Conservation (phyloP, 2,113 vertebrate genomes). For the Copsychus sechellarum region DNA sequence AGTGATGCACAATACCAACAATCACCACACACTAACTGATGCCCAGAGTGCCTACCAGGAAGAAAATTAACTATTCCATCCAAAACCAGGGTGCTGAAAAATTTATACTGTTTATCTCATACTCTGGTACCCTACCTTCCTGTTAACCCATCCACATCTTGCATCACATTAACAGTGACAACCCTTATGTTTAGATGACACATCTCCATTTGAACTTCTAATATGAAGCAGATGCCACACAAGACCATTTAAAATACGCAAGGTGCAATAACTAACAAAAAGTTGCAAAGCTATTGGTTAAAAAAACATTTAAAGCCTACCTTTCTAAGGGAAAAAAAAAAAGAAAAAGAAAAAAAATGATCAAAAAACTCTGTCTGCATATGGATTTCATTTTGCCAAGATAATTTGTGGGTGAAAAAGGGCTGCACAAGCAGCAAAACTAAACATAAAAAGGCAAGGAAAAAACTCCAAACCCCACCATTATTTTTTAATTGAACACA, state of each 20-base stretch:
- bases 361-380: not conserved
- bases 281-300: not conserved
- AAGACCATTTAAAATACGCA: not conserved
- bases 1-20: not conserved
- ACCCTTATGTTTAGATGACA: not conserved
- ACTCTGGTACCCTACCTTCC: not conserved
- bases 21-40: not conserved
- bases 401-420: not conserved
- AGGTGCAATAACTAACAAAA: not conserved
- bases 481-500: not conserved
- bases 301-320: not conserved
- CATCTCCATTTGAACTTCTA: not conserved
- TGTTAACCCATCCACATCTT: not conserved
- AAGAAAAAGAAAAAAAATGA: not conserved
- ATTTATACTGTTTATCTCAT: fast-evolving
- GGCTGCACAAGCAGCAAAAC: not conserved
- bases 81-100: not conserved
- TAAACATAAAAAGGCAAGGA: not conserved
- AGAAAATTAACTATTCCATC: not conserved
- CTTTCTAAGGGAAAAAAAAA: not conserved
- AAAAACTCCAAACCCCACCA: fast-evolving
- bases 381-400: not conserved
- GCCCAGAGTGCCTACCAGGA: not conserved
- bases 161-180: not conserved
- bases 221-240: not conserved